Evolutionary conservation across 1,140 invertebrate species (phyloP).

Genomic region (Lordiphosa clarofinis): DNA sequence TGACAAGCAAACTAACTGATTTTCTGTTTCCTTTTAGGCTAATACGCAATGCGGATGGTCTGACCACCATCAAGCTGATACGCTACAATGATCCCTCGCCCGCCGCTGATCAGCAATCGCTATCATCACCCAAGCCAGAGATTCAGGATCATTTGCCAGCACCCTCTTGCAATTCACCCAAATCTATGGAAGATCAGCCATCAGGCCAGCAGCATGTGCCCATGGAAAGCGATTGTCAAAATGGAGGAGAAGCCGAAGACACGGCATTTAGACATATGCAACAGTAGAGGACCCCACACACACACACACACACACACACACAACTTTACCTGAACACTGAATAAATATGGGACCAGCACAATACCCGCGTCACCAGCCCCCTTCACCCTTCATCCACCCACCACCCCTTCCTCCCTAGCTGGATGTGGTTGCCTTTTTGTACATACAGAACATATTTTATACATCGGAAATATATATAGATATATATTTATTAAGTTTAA

Average conservation of each 20-base stretch:
- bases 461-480: conserved; percentile 33
- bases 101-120: conserved; percentile 16
- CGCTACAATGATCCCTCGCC: conserved; percentile 61
- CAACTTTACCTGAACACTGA: conserved; percentile 64
- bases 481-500: conserved; percentile 51
- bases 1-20: no score
- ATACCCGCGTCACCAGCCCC: conserved; percentile 11
- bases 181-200: conserved; percentile 58
- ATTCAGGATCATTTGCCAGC: conserved; percentile 14
- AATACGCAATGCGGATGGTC: conserved; percentile 77
- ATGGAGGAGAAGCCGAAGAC: conserved; percentile 50
- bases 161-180: conserved; percentile 32
- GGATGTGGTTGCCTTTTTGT: conserved; percentile 45
- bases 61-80: conserved; percentile 79
- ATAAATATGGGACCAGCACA: conserved; percentile 55
- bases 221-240: conserved; percentile 67
- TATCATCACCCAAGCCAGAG: conserved; percentile 48
- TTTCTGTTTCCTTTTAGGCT: conserved; percentile 6
- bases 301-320: conserved; percentile 32
- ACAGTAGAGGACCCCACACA: conserved; percentile 32
- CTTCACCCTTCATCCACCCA: conserved; percentile 5
- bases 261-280: conserved; percentile 56
- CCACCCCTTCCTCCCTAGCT: conserved; percentile 19
- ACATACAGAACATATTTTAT: conserved; percentile 35
- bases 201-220: conserved; percentile 48